A percentile compares a stretch with the other conserved stretches of the same genome.
Conservation (phyloP, 2,888 invertebrate genomes). For the Panzeria rudis region DNA sequence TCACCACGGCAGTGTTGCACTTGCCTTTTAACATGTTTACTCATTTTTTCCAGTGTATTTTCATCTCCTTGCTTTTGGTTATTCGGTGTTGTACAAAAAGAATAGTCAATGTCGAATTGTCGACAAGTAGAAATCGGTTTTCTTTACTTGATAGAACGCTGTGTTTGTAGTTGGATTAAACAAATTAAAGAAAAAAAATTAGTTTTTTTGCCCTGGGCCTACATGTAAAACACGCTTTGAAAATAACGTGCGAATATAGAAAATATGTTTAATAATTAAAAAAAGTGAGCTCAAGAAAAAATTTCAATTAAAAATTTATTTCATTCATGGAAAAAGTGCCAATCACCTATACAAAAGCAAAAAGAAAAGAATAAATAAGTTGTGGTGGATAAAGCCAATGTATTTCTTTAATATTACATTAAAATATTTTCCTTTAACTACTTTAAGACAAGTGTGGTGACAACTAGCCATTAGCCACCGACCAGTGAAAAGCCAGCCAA, state of each 20-base stretch:
- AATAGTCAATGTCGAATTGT: conserved; percentile 71
- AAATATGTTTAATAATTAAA: neutral
- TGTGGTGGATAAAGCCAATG: conserved; percentile 20
- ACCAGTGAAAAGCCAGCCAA: conserved; percentile 52
- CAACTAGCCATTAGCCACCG: conserved; percentile 40
- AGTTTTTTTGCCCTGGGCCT: neutral
- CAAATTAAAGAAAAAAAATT: conserved; percentile 22
- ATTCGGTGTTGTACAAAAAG: conserved; percentile 60
- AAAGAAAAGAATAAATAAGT: conserved; percentile 29
- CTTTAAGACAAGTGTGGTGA: conserved; percentile 56
- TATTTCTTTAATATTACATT: conserved; percentile 10
- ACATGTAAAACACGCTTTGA: conserved; percentile 11
- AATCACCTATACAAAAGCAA: conserved; percentile 59
- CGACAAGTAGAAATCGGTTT: conserved; percentile 68
- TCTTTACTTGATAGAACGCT: conserved; percentile 12
- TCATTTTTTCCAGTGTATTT: conserved; percentile 39
- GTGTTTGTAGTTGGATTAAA: conserved; percentile 25
- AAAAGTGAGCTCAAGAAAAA: conserved; percentile 7
- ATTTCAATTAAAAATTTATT: conserved; percentile 21
- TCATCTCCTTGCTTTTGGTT: conserved; percentile 46
- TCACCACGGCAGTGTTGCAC: conserved; percentile 43
- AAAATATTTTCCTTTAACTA: conserved; percentile 8
- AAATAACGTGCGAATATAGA: conserved; percentile 4
- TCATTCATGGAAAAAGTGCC: conserved; percentile 36
- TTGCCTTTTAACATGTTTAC: neutral